Conservation (phyloP, 2,888 invertebrate genomes). For the Dynastes hyllus region DNA sequence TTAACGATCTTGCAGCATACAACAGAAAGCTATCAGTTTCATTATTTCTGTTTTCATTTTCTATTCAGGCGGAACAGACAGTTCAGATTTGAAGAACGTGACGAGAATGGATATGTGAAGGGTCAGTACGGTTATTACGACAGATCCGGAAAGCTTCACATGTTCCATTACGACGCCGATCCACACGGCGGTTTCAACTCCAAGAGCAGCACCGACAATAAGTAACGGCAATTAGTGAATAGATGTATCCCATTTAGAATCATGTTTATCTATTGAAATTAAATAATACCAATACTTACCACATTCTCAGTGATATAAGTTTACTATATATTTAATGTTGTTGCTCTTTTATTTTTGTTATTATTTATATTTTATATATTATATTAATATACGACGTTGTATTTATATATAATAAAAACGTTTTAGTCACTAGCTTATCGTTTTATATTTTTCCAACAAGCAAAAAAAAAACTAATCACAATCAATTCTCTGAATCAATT, state of each 20-base stretch:
- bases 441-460: too few species aligned
- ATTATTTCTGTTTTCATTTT: slow-evolving; percentile 48
- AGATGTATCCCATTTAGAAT: neutral
- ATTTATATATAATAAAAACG: slow-evolving; percentile 39
- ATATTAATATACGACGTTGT: slow-evolving; percentile 38
- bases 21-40: neutral
- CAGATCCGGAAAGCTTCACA: slow-evolving; percentile 82
- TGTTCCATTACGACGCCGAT: slow-evolving; percentile 84
- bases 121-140: slow-evolving; percentile 90
- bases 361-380: slow-evolving; percentile 46
- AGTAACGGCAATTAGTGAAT: neutral
- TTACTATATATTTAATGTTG: slow-evolving; percentile 48
- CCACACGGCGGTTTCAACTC: slow-evolving; percentile 82
- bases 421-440: neutral
- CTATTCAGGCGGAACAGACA: slow-evolving; percentile 83
- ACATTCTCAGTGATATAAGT: slow-evolving; percentile 27
- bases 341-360: slow-evolving; percentile 53
- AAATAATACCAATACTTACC: neutral
- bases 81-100: slow-evolving; percentile 86
- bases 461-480: too few species aligned
- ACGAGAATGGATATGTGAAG: slow-evolving; percentile 83
- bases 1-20: too few species aligned
- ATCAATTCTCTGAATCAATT: too few species aligned
- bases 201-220: slow-evolving; percentile 61
- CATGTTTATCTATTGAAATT: neutral